Evolutionary conservation across 1,140 invertebrate species (phyloP).

Genomic region (Pseudomyrmex dendroicus): DNA sequence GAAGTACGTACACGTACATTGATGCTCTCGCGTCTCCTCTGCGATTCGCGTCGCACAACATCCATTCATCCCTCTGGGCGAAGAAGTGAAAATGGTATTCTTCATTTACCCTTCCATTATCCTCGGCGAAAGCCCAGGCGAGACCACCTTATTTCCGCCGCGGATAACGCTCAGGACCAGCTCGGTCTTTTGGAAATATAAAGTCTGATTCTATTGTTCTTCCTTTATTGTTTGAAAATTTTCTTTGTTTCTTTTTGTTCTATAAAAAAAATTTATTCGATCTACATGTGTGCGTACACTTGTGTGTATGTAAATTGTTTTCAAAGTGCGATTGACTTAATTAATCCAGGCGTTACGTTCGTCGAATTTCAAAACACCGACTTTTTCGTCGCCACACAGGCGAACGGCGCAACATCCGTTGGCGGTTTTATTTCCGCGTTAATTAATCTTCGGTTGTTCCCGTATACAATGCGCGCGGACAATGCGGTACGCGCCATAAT

Average conservation of each 20-base stretch:
- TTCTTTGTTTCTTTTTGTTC: neutral
- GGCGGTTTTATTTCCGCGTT: conserved; percentile 44
- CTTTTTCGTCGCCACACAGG: too few relatives aligned
- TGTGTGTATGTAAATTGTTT: neutral
- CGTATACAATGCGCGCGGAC: conserved; percentile 42
- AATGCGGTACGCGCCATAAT: conserved; percentile 53
- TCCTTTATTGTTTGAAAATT: neutral
- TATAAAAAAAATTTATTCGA: neutral
- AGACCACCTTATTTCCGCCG: conserved; percentile 20
- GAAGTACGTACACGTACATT: conserved; percentile 57
- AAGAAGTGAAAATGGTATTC: conserved; percentile 70
- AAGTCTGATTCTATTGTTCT: neutral
- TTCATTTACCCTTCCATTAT: conserved; percentile 38
- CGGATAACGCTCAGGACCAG: conserved; percentile 27
- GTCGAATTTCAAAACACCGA: neutral
- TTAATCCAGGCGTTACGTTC: neutral
- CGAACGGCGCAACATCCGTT: neutral
- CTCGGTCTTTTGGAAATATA: conserved; percentile 5
- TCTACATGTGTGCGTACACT: neutral
- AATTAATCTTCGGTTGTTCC: conserved; percentile 53
- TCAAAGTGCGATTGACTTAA: neutral
- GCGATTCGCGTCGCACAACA: conserved; percentile 68
- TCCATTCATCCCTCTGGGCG: conserved; percentile 60
- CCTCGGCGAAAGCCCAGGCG: neutral
- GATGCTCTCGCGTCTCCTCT: conserved; percentile 62